Base-by-base conservation (phyloP, 2,888 invertebrate species). In the Brassicogethes aeneus region DNA sequence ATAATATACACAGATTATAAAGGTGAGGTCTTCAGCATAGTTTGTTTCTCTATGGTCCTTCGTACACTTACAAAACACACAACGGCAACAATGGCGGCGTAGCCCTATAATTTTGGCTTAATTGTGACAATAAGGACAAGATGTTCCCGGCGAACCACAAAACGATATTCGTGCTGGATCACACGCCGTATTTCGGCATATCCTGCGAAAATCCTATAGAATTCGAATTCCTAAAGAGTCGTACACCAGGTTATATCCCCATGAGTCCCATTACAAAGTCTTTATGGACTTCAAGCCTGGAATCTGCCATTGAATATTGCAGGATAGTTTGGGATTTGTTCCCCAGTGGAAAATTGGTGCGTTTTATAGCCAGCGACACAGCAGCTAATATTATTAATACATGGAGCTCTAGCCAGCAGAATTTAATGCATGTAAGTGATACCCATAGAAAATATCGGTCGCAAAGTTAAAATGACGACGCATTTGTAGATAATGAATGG, bases 311-410 rank as follows among this genome's bases (percentile, higher is more conserved):
- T 43, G 99, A 99, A 68, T 97, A 96, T 63, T 92, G 94, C 56
- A 79, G 97, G 15, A 90, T 99, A 53, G 90, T 94, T 1, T 94
- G 92, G 88, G 97, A 99, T 69, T 73, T 97, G n/a, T 96, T 92
- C 72, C 93, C 95, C 1, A 78, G 80, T 43, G 87, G 85, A 44
- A 90, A 92, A 73, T 68, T 91, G 68, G 88, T 90, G 13, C 76
- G 89, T 43, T 88, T 93, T 66, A 82, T 92, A 39, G 84, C 90
- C 0, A 90, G 90, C 60, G 92, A 93, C 65, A 79, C 81, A n/a
- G 77, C 82, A 12, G 88, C 88, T 1, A 85, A 88, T 50, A 80
- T 85, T 47, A 71, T 94, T 16, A 94, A 92, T 58, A 82, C 84
- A 41, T 94, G 93, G 93, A 80, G 75, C 52, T 69, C 76, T 5